Percentiles rank a stretch among this genome's conserved stretches.
Conservation (phyloP, 2,113 vertebrate genomes). For the Cebus imitator region DNA sequence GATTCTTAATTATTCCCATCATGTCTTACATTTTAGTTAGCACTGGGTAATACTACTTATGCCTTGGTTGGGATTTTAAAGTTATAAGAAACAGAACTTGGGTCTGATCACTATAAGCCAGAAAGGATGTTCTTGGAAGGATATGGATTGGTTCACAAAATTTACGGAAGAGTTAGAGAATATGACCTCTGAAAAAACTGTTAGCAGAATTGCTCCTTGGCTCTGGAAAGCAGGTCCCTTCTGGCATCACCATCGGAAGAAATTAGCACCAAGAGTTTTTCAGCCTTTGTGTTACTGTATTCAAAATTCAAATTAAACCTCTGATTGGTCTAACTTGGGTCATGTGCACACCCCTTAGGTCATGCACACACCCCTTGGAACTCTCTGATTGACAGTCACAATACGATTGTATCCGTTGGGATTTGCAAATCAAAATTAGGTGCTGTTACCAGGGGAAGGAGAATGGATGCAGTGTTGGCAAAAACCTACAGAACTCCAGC, state of each 20-base stretch:
- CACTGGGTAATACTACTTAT: neutral
- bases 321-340: neutral
- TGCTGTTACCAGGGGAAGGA: neutral
- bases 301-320: neutral
- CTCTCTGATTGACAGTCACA: neutral
- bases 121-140: neutral
- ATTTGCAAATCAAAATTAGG: neutral
- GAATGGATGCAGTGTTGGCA: neutral
- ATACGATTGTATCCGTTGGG: neutral
- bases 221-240: neutral
- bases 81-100: neutral
- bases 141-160: neutral
- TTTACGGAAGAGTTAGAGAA: neutral
- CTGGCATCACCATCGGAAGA: neutral
- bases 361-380: no score
- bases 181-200: neutral
- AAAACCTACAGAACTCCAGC: neutral
- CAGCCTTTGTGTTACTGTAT: neutral
- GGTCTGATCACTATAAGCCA: neutral
- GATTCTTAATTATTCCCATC: neutral
- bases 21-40: neutral
- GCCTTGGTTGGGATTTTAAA: neutral
- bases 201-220: neutral
- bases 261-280: neutral
- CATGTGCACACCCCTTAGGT: no score